phyloP scores from a whole-genome alignment of 2,113 vertebrate genomes.

The Notarius lentiginosus region DNA sequence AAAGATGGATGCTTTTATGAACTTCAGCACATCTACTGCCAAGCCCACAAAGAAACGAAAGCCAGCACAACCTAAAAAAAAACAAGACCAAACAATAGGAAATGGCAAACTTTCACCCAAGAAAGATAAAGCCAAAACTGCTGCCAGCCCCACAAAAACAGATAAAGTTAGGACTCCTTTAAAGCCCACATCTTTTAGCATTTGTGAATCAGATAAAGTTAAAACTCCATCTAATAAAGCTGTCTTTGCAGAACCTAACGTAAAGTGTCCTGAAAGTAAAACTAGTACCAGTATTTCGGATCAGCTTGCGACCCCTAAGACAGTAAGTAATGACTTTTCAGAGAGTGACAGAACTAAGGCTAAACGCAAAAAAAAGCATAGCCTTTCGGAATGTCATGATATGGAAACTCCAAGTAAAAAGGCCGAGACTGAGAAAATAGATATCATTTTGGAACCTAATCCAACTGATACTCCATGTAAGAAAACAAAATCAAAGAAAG shows the following conservation, averaged over 20 bases:
- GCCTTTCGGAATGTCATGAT: neutral
- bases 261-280: neutral
- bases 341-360: neutral
- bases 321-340: neutral
- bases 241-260: neutral
- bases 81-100: neutral
- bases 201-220: neutral
- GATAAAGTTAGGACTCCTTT: neutral
- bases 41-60: conserved; percentile 8
- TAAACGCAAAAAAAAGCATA: conserved; percentile 23
- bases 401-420: neutral
- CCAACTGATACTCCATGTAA: neutral
- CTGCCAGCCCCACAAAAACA: neutral
- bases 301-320: neutral
- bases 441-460: neutral
- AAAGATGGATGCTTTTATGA: conserved; percentile 65
- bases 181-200: neutral
- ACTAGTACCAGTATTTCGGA: neutral
- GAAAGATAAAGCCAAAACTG: conserved; percentile 4
- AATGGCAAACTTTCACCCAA: conserved; percentile 8
- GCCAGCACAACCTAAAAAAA: conserved; percentile 24
- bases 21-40: neutral
- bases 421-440: neutral
- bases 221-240: neutral
- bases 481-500: conserved; percentile 27